Evolutionary conservation across 1,140 invertebrate species (phyloP), one percentile per base, ranked within the genome.

Genomic region (Diprion similis): DNA sequence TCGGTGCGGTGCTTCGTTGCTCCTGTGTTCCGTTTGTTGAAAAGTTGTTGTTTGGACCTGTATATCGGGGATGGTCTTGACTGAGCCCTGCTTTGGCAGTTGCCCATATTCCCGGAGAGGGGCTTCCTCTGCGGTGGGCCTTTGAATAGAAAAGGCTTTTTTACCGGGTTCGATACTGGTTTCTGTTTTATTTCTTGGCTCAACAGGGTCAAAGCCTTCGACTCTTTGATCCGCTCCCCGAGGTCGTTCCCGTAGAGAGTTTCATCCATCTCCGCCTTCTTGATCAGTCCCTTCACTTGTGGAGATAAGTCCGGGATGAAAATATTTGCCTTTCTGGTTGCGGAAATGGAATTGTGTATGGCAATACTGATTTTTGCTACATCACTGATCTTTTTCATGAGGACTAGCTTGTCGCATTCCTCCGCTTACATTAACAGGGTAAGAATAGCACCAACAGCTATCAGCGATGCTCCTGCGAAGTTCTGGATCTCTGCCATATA

Each of bases 261-360:
- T 9, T 70, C 46, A n/a, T 70, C 69, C 69, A 70, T 70, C 69
- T 70, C 69, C 46, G 69, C 69, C 46, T 70, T 70, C 46, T 70
- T 70, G 47, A 70, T 70, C 0, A 70, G 1, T 1, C 37, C 46
- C 15, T 19, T 46, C 69, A 70, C 69, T 19, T 70, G 69, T 3
- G 69, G 69, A 0, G 69, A 13, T 1, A 70, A 15, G 24, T 70
- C 69, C 0, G 11, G 69, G 1, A 70, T 70, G 45, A 70, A 70
- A 1, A 70, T 70, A 4, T 47, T 70, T 0, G 69, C 69, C 69
- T 70, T 70, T 46, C 69, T 70, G 24, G 69, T 70, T 46, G 51
- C 46, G 3, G 69, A 70, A 8, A 70, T 17, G 0, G 69, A 13
- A 46, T 70, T 19, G 51, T 70, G 69, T 46, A 47, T 19, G 4